A percentile compares a stretch with the other conserved stretches of the same genome.
Conservation (phyloP, 2,888 invertebrate species). For the Danaus chrysippus region DNA sequence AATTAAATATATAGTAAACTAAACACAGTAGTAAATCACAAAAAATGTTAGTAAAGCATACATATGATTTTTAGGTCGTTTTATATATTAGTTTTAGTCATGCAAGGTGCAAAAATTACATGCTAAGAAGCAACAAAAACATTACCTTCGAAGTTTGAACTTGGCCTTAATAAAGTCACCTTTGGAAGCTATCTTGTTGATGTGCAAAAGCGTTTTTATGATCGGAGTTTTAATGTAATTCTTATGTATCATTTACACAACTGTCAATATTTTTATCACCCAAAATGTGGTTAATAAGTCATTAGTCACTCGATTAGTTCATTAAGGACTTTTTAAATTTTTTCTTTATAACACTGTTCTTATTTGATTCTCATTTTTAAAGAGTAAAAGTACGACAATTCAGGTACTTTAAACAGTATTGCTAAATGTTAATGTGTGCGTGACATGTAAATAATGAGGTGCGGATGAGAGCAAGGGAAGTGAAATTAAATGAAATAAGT, state of each 20-base stretch:
- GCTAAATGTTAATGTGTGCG: slow-evolving; percentile 36
- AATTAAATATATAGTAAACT: neutral
- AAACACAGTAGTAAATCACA: neutral
- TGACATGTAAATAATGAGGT: slow-evolving; percentile 51
- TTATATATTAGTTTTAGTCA: slow-evolving; percentile 10
- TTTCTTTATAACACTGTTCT: neutral
- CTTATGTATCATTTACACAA: slow-evolving; percentile 7
- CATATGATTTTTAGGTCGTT: neutral
- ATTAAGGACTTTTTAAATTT: neutral
- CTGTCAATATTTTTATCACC: neutral
- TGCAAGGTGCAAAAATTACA: slow-evolving; percentile 42
- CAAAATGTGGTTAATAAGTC: neutral
- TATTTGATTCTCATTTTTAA: slow-evolving; percentile 6
- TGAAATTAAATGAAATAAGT: slow-evolving; percentile 73
- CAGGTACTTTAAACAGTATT: too few species aligned
- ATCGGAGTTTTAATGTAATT: slow-evolving; percentile 44
- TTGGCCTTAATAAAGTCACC: slow-evolving; percentile 59
- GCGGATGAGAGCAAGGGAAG: slow-evolving; percentile 61
- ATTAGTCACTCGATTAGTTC: slow-evolving; percentile 4
- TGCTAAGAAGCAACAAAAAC: slow-evolving; percentile 75
- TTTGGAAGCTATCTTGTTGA: slow-evolving; percentile 68
- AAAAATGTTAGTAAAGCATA: neutral
- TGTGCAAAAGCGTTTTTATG: slow-evolving; percentile 70
- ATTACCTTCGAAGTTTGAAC: slow-evolving; percentile 65
- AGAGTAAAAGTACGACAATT: neutral